Evolutionary conservation across 1,140 invertebrate species (phyloP).

Genomic region (Drosophila quadrilineata): DNA sequence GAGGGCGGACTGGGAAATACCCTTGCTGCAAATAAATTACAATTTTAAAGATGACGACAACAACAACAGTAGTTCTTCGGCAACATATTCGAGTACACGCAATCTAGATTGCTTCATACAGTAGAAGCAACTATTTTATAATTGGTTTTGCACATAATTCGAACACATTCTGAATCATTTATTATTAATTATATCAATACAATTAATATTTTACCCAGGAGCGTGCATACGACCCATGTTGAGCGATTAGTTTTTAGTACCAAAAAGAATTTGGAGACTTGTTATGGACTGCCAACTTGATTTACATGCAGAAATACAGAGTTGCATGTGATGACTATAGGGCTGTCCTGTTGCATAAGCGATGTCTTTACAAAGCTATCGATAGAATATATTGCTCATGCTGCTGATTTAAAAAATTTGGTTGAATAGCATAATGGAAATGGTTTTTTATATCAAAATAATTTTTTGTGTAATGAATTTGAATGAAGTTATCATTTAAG

Average conservation of each 20-base stretch:
- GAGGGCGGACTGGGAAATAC: conserved; percentile 99
- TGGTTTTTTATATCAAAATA: too few relatives aligned
- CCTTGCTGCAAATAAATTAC: conserved; percentile 91
- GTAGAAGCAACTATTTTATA: neutral
- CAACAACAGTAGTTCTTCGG: conserved; percentile 35
- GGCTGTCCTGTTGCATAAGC: too few relatives aligned
- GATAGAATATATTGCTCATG: too few relatives aligned
- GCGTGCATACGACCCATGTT: conserved; percentile 77
- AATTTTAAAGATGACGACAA: conserved; percentile 16
- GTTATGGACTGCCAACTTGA: conserved; percentile 23
- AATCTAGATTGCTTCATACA: too few relatives aligned
- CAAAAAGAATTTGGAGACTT: conserved; percentile 68
- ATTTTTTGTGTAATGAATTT: too few relatives aligned
- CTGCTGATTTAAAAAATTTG: too few relatives aligned
- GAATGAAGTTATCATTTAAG: too few relatives aligned
- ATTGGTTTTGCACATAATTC: neutral
- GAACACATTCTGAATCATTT: conserved; percentile 26
- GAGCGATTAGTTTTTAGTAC: conserved; percentile 62
- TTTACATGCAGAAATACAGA: conserved; percentile 17
- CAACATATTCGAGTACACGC: conserved; percentile 70
- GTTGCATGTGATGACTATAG: too few relatives aligned
- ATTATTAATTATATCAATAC: neutral
- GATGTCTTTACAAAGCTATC: too few relatives aligned
- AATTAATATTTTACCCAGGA: conserved; percentile 52
- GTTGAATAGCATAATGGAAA: too few relatives aligned